A percentile compares a stretch with the other conserved stretches of the same genome.
These are phyloP conservation scores for Cotesia typhae DNA, from an alignment of 1,140 invertebrate genomes.

Conservation along the genomic window DNA sequence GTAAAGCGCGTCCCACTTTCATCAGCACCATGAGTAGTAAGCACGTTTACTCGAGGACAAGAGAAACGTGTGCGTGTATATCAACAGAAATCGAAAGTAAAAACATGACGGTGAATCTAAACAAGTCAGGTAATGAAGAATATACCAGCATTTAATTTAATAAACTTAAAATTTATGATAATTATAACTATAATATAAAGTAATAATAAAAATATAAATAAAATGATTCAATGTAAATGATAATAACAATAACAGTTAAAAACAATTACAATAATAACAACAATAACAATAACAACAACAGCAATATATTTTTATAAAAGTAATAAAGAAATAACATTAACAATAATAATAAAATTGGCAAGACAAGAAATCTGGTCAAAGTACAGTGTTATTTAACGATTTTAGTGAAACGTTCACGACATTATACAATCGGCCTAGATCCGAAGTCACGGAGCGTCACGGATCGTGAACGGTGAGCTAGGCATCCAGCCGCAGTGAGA, in stretches of 20 bases:
- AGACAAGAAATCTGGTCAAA: conserved; percentile 49
- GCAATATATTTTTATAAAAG: too few species aligned
- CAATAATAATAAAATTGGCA: background rate
- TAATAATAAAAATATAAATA: too few species aligned
- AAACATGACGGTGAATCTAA: conserved; percentile 18
- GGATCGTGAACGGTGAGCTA: conserved; percentile 58
- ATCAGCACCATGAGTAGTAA: conserved; percentile 11
- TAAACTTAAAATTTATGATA: background rate
- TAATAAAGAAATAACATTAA: too few species aligned
- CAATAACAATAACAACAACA: too few species aligned
- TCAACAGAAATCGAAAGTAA: conserved; percentile 24
- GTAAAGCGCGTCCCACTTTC: conserved; percentile 26
- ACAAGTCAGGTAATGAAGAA: background rate
- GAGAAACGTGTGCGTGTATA: conserved; percentile 20
- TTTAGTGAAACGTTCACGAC: conserved; percentile 65
- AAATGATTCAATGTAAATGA: background rate
- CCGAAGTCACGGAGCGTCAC: conserved; percentile 64
- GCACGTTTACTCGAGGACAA: conserved; percentile 16
- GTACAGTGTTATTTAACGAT: conserved; percentile 65
- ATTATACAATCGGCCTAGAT: conserved; percentile 67
- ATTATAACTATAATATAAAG: too few species aligned
- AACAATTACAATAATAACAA: too few species aligned
- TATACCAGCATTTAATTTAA: background rate
- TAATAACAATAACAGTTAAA: too few species aligned
- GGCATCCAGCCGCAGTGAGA: conserved; percentile 29